Conservation (phyloP, 2,797 vertebrate genomes). For the Brachymystax lenok region DNA sequence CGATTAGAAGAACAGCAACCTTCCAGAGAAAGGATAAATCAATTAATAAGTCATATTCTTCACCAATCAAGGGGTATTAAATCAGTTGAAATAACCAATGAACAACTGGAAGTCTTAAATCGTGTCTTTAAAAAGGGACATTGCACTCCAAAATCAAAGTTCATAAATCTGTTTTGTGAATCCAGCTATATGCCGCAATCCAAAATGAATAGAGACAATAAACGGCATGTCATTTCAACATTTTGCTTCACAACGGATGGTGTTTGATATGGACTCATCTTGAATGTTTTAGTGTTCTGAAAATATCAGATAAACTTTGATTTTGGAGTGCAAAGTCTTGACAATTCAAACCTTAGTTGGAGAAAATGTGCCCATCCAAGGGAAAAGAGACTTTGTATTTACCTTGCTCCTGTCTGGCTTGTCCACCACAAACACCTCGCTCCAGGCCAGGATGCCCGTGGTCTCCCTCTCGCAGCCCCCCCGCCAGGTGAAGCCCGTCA, state of each 20-base stretch:
- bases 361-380: background rate
- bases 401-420: constrained; percentile 90
- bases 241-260: background rate
- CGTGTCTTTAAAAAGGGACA: no score
- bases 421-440: constrained; percentile 91
- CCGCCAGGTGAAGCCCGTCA: constrained; percentile 93
- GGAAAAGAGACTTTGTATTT: background rate
- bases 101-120: no score
- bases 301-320: background rate
- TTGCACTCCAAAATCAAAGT: no score
- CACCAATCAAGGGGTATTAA: background rate
- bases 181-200: background rate
- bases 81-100: no score
- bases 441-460: constrained; percentile 94
- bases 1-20: constrained; percentile 88
- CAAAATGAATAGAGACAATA: background rate
- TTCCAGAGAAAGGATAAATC: constrained; percentile 34
- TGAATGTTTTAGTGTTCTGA: no score
- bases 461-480: constrained; percentile 95
- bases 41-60: background rate
- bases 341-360: background rate
- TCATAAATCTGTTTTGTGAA: no score
- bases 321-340: background rate
- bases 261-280: background rate
- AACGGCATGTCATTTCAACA: background rate